phyloP scores from a whole-genome alignment of 2,113 vertebrate species.

The Bubalus kerabau region DNA sequence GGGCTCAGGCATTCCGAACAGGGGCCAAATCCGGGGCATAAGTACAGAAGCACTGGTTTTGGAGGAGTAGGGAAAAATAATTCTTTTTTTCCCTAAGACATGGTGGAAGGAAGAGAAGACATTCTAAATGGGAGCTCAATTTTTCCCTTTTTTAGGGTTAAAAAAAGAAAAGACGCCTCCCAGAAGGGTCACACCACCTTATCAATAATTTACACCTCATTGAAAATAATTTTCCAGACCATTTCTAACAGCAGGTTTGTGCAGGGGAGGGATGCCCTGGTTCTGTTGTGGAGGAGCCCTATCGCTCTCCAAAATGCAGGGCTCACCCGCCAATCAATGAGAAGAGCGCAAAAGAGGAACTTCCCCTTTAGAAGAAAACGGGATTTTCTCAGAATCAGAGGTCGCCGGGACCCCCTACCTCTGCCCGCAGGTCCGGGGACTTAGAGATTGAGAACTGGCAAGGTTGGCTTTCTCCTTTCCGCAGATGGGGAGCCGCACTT shows the following conservation, averaged over 20 bases:
- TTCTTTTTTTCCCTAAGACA: neutral
- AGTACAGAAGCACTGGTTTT: neutral
- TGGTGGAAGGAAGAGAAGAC: conserved; percentile 12
- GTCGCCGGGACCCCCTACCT: neutral
- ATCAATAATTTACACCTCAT: conserved; percentile 42
- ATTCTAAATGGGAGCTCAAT: neutral
- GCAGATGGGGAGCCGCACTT: neutral
- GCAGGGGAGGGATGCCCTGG: neutral
- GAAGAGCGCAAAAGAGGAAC: neutral
- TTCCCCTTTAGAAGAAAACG: neutral
- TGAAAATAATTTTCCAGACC: conserved; percentile 1
- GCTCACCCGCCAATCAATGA: neutral
- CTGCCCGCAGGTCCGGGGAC: neutral
- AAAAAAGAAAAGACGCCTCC: neutral
- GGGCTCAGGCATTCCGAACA: neutral
- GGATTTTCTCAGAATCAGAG: neutral
- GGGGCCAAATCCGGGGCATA: neutral
- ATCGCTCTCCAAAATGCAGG: conserved; percentile 4
- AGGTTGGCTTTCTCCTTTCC: neutral
- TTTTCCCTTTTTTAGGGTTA: neutral
- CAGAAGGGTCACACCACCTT: neutral
- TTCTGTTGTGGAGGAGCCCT: neutral
- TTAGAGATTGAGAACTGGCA: neutral
- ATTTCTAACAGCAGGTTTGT: neutral
- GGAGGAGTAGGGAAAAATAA: neutral